Conservation (phyloP, 92 coral and sea anemone species). For the Porites cylindrica region DNA sequence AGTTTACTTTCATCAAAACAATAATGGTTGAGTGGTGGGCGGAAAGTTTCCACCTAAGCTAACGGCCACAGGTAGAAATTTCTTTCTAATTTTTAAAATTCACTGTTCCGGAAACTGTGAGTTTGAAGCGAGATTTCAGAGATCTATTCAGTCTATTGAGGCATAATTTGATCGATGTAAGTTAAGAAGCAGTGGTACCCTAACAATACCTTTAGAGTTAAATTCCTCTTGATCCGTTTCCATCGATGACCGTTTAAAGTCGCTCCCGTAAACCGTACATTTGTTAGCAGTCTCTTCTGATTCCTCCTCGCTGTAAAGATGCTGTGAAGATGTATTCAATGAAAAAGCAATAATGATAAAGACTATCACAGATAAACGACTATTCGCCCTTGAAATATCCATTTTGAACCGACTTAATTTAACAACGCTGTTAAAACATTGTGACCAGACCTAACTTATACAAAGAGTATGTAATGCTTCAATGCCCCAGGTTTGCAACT, state of each 20-base stretch:
- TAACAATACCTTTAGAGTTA: conserved; percentile 14
- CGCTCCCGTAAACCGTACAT: neutral
- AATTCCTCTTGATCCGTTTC: neutral
- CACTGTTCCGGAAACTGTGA: too few species aligned
- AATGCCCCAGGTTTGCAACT: neutral
- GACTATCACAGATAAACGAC: neutral
- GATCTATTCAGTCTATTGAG: neutral
- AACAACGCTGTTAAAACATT: neutral
- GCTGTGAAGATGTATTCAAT: neutral
- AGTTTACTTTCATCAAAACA: too few species aligned
- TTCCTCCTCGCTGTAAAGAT: conserved; percentile 4
- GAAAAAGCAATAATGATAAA: neutral
- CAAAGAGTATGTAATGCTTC: conserved; percentile 1
- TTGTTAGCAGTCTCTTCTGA: neutral
- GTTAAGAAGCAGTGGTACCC: too few species aligned
- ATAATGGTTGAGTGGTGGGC: too few species aligned
- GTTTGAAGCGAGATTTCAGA: neutral
- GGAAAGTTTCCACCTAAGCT: too few species aligned
- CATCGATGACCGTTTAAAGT: neutral
- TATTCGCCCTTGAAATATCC: too few species aligned
- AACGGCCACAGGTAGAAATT: too few species aligned
- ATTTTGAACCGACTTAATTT: neutral
- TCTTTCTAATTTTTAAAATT: too few species aligned
- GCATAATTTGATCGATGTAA: neutral
- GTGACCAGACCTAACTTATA: conserved; percentile 8